phyloP scores from a whole-genome alignment of 2,797 vertebrate species.

The Brachymystax lenok region DNA sequence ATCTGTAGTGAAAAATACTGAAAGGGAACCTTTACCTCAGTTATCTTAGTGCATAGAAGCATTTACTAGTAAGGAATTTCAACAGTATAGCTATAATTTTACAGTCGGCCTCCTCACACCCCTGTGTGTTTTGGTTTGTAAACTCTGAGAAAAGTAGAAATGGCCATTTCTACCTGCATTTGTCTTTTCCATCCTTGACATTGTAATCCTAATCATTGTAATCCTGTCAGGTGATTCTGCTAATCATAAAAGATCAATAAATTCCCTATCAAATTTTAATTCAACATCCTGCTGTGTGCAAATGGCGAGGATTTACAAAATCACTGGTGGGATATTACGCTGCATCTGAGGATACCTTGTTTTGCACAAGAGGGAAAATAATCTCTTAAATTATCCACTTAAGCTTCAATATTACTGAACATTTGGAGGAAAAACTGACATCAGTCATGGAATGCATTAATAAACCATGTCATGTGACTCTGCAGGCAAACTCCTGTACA shows the following conservation, averaged over 20 bases:
- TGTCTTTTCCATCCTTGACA: not conserved
- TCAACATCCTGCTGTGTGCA: not conserved
- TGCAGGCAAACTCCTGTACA: not conserved
- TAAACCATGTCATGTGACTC: not conserved
- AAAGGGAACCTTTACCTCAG: not conserved
- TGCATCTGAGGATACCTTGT: not conserved
- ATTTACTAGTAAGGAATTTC: not conserved
- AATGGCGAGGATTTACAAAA: not conserved
- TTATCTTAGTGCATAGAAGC: slow-evolving; percentile 8
- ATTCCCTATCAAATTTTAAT: not conserved
- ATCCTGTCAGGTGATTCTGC: not conserved
- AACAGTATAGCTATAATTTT: not conserved
- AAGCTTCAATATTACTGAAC: not conserved
- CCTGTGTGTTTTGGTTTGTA: not conserved
- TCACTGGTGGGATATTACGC: not conserved
- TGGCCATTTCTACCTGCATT: not conserved
- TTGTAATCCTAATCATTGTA: not conserved
- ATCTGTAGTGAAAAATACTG: slow-evolving; percentile 7
- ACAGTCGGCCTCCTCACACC: not conserved
- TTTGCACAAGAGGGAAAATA: not conserved
- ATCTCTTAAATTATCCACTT: not conserved
- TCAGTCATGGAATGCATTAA: no score
- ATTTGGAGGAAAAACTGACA: not conserved
- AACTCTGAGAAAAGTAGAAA: not conserved
- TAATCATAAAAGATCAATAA: not conserved